Evolutionary conservation across 2,888 invertebrate genomes (phyloP), one percentile per base, ranked within the genome.

Genomic region (Drosophila merina): DNA sequence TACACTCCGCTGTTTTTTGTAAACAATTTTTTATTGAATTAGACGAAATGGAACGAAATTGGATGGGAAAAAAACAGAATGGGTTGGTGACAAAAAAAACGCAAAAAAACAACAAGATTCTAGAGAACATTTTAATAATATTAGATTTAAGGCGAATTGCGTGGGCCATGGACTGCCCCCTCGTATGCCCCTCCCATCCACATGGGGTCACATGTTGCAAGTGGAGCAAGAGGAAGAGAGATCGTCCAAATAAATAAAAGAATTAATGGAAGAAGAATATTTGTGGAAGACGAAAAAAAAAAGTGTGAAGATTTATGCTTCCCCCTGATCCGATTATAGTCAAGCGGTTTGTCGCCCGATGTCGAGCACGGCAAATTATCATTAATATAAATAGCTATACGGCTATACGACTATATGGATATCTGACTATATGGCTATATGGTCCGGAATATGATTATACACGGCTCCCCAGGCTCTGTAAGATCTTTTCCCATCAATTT

Each of bases 381-480:
- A 84, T 88, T 86, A 87, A 84, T 85, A 86, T 77, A 84, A 79
- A 79, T 79, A 87, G 86, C 72, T 75, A 82, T 83, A 86, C 20
- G 20, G 20, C 20, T 20, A 20, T 20, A 20, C 20, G 20, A 20
- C 20, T 20, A 20, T 20, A 20, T 20, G 20, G 20, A 20, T 20
- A 20, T 20, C 20, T 20, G 20, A 2, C 20, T 20, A 20, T 20
- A 20, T 20, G 2, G 20, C 20, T 84, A 73, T 28, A 28, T 28
- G 5, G 83, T 63, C 58, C 57, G 78, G 64, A 68, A 74, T 76
- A 50, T 76, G 54, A 70, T 64, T 55, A 48, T 54, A 40, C 47
- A 56, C 48, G 55, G 38, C 42, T 20, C 20, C 49, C 51, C 40
- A 8, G 9, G 51, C 64, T 66, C 12, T 60, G 52, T 60, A 57